phyloP scores from a whole-genome alignment of 2,797 vertebrate genomes.

The Galagoides demidoff region DNA sequence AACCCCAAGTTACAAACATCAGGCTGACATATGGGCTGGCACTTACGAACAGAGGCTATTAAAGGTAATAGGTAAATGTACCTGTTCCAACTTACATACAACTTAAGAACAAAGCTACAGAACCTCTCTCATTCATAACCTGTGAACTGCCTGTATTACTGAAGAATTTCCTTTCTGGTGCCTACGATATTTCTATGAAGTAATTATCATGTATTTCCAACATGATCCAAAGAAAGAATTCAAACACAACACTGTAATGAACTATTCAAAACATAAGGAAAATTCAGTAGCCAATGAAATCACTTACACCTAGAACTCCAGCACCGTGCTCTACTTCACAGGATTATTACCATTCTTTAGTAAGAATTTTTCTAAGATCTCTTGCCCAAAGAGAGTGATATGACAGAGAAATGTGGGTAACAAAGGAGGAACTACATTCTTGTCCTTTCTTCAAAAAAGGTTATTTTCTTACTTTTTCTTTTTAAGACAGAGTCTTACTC shows the following conservation, averaged over 20 bases:
- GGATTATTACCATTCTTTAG: background rate
- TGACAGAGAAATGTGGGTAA: background rate
- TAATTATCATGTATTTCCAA: constrained; percentile 2
- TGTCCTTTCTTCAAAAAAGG: background rate
- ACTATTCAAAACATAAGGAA: background rate
- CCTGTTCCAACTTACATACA: no score
- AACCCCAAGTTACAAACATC: no score
- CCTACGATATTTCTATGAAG: background rate
- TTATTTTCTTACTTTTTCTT: no score
- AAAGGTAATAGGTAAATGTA: no score
- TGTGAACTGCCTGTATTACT: background rate
- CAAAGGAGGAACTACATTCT: background rate
- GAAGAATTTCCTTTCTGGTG: background rate
- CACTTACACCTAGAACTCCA: background rate
- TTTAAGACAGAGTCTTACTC: no score
- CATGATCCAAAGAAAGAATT: background rate
- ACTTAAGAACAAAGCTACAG: no score
- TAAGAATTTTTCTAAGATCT: background rate
- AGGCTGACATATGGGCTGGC: no score
- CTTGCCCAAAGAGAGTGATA: background rate
- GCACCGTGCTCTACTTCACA: background rate
- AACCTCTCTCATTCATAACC: no score
- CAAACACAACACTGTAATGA: background rate
- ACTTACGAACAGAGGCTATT: no score
- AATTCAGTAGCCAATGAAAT: background rate